Base-by-base conservation (phyloP, 2,888 invertebrate genomes). In the Eustalomyia histrio region DNA sequence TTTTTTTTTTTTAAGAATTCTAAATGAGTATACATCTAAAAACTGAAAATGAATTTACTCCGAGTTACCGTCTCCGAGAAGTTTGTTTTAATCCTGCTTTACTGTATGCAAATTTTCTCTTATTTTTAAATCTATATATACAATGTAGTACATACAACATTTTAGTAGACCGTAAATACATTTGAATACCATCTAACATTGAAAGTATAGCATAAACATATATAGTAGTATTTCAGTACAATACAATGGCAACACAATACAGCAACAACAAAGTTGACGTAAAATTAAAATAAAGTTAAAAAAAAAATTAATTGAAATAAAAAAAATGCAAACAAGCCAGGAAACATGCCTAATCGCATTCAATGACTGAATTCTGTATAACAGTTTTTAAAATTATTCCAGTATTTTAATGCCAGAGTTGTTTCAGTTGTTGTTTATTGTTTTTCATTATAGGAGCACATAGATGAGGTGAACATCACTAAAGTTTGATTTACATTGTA, bases 341-440 rank as follows among this genome's bases (percentile, higher is more conserved):
- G 82, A 87, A 86, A 86, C 87, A 87, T 87, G 87, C 86, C 86
- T 87, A 88, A 87, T 87, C 87, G 85, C 81, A 85, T 84, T 84
- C 86, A 87, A 86, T 86, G 87, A 87, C 43, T 57, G 71, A 63
- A 52, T 29, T 33, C 57, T 33, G 7, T 55, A 39, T 12, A 33
- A 29, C 10, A 21, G 57, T 73, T 64, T 55, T 16, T 1, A 16
- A 65, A 65, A 50, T 65, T 58, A 64, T 65, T 65, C 39, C 50
- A 65, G 35, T 50, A 73, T 63, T 72, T 55, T 9, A 47, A 33
- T 43, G n/a, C 43, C 29, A 16, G 53, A 50, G 50, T 16, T n/a
- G 43, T 47, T 39, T 39, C 12, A 18, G 29, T 35, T 29, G 16
- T 16, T 29, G 9, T 14, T 7, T 64, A 17, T 5, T 52, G 17